These are phyloP conservation scores for Xanthorhoe designata DNA, from an alignment of 2,888 invertebrate genomes.

Conservation along the genomic window DNA sequence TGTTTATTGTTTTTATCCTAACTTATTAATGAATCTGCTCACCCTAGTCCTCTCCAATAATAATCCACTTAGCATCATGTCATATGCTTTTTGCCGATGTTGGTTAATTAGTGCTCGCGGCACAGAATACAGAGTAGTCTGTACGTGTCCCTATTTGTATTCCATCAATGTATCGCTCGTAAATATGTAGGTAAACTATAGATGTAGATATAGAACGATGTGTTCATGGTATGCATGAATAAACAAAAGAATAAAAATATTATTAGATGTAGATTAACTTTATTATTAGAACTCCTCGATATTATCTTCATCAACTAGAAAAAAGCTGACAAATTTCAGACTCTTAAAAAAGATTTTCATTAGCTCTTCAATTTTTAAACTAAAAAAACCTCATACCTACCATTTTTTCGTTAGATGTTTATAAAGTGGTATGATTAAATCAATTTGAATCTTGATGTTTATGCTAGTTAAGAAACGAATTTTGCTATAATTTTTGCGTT, in stretches of 20 bases:
- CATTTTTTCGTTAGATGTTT: too few species aligned
- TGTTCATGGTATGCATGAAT: not conserved
- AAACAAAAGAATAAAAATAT: not conserved
- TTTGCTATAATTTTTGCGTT: too few species aligned
- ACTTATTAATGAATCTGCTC: not conserved
- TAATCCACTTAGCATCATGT: conserved; percentile 25
- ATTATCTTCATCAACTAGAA: too few species aligned
- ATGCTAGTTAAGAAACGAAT: too few species aligned
- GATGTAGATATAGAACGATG: not conserved
- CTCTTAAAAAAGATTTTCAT: too few species aligned
- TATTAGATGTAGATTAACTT: not conserved
- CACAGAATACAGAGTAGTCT: conserved; percentile 13
- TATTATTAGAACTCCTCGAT: not conserved
- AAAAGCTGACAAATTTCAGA: too few species aligned
- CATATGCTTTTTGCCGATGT: conserved; percentile 20
- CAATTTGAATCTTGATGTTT: not conserved
- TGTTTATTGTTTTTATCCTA: not conserved
- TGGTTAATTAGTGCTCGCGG: conserved; percentile 8
- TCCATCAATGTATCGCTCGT: conserved; percentile 11
- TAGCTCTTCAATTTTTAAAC: too few species aligned
- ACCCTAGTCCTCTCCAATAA: conserved; percentile 21
- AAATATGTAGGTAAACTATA: conserved; percentile 1
- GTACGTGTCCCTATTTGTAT: conserved; percentile 25
- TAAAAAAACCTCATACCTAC: too few species aligned
- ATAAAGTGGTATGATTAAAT: too few species aligned